Base-by-base conservation (phyloP, 2,888 invertebrate species). In the Amiota mariae region DNA sequence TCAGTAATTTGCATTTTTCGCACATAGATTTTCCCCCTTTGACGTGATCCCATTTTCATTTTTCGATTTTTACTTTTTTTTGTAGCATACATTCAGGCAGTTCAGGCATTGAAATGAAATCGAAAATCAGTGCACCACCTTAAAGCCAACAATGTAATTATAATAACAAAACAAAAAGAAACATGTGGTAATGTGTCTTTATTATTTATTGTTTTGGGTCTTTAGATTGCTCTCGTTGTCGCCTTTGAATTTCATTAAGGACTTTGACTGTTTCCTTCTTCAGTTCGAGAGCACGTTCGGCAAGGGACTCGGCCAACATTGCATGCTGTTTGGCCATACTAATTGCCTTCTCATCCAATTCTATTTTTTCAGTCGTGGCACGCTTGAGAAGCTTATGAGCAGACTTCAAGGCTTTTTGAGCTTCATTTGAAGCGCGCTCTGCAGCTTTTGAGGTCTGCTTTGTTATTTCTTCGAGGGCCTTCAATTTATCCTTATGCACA, bases 241-340 rank as follows among this genome's bases (percentile, higher is more conserved):
- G 15, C 12, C 72, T 51, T 15, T 57, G 75, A 2, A 82, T 73
- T 12, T 72, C 76, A 6, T 64, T 20, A 10, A 82, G 74, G 1
- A 82, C 70, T 47, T 72, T 75, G n/a, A 15, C 72, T 24, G 84
- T 82, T 57, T 85, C 76, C 36, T 77, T 76, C 47, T 79, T 78
- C 48, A 84, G 67, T 48, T 73, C 24, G 8, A 73, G 70, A 12
- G 83, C 81, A 1, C 76, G 82, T 12, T 67, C 73, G n/a, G 75
- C 80, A 36, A 84, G 11, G 8, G 80, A 18, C 24, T 81, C 77
- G 72, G 81, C 81, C 77, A 85, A n/a, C 46, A 68, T 10, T 0
- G 77, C 72, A 24, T 84, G 81, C 73, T 84, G 84, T n/a, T 81
- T 76, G 46, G 84, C 77, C 73, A 79, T 74, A 0, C 66, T 76